Evolutionary conservation across 2,888 invertebrate genomes (phyloP).

Genomic region (Agrotis puta): DNA sequence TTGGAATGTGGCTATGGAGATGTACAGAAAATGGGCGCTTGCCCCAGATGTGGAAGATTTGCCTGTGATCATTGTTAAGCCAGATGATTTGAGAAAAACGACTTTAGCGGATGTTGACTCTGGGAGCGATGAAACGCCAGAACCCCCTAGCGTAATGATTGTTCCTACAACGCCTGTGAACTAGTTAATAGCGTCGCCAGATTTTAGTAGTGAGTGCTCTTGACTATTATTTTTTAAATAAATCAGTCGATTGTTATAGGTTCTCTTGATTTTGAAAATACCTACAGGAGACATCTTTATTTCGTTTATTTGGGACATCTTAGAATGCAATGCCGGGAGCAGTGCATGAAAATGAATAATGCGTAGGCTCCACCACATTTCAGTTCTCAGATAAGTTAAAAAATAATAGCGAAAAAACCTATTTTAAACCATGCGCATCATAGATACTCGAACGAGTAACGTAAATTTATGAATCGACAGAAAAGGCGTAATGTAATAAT

Average conservation of each 20-base stretch:
- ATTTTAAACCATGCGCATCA: too few species aligned
- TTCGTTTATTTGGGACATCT: too few species aligned
- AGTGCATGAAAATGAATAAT: too few species aligned
- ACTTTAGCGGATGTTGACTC: conserved; percentile 71
- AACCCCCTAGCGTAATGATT: conserved; percentile 65
- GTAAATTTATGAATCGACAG: too few species aligned
- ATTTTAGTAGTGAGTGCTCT: conserved; percentile 30
- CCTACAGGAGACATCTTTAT: too few species aligned
- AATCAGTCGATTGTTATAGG: not conserved
- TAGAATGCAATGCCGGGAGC: too few species aligned
- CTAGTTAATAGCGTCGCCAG: conserved; percentile 31
- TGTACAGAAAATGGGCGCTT: conserved; percentile 83
- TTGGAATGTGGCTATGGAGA: conserved; percentile 61
- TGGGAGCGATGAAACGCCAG: conserved; percentile 57
- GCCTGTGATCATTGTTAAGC: conserved; percentile 73
- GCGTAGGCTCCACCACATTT: too few species aligned
- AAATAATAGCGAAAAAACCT: too few species aligned
- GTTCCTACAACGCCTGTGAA: conserved; percentile 63
- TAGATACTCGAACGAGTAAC: too few species aligned
- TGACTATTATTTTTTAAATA: not conserved
- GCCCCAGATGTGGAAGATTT: conserved; percentile 81
- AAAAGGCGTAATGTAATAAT: too few species aligned
- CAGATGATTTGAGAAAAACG: conserved; percentile 64
- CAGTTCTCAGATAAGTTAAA: too few species aligned
- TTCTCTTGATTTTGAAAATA: too few species aligned